Percentiles rank a stretch among this genome's conserved stretches.
Conservation (phyloP, 2,888 invertebrate species). For the Metellina segmentata region DNA sequence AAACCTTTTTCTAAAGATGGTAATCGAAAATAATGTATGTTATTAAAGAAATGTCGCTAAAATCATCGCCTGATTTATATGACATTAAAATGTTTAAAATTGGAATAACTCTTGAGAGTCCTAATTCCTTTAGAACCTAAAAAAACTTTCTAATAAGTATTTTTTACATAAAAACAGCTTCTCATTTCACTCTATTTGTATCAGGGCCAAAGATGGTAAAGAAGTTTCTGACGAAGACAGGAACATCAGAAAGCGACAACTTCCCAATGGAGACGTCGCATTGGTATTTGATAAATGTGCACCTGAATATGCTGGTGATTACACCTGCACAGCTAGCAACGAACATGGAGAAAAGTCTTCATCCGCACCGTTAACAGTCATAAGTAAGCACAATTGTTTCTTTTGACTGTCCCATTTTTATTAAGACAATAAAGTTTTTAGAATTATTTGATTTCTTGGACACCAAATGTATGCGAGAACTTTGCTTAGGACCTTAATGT, state of each 20-base stretch:
- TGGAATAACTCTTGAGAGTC: no score
- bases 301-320: slow-evolving; percentile 72
- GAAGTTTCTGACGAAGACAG: slow-evolving; percentile 81
- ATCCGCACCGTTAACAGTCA: slow-evolving; percentile 73
- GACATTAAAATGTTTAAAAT: no score
- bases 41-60: no score
- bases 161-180: neutral
- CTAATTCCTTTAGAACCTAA: no score
- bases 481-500: neutral
- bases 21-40: no score
- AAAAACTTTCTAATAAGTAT: neutral
- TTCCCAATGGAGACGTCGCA: slow-evolving; percentile 79
- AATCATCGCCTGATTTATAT: no score
- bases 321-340: slow-evolving; percentile 71
- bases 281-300: slow-evolving; percentile 69
- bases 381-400: slow-evolving; percentile 36
- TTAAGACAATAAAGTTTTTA: neutral
- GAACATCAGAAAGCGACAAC: slow-evolving; percentile 39
- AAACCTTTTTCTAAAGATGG: no score
- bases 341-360: slow-evolving; percentile 77
- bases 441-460: no score
- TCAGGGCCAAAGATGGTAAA: slow-evolving; percentile 87
- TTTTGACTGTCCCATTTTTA: neutral
- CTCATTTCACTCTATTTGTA: neutral
- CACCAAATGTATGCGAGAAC: neutral